These are phyloP conservation scores for Pachycephus smyrnensis DNA, from an alignment of 2,888 invertebrate species.

Conservation along the genomic window DNA sequence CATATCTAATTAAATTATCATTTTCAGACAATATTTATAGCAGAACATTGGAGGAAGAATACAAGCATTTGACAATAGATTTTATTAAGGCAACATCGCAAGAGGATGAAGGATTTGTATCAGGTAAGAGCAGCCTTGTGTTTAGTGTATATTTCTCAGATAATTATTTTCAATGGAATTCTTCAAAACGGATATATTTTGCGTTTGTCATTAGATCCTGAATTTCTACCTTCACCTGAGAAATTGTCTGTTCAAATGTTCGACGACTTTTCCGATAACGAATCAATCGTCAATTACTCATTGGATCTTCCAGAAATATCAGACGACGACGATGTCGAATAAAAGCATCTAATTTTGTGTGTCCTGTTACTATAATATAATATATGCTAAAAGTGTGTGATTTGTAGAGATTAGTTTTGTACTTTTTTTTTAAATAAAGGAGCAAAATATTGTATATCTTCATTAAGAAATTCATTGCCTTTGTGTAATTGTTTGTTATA, in stretches of 20 bases:
- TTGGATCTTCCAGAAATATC: slow-evolving; percentile 34
- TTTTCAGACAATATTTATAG: slow-evolving; percentile 17
- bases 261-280: slow-evolving; percentile 11
- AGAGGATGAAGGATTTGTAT: slow-evolving; percentile 42
- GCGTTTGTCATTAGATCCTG: slow-evolving; percentile 3
- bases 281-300: background rate
- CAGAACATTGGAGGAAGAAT: slow-evolving; percentile 4
- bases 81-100: background rate
- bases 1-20: slow-evolving; percentile 9
- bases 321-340: slow-evolving; percentile 22
- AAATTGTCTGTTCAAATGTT: background rate
- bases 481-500: background rate
- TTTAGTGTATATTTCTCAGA: slow-evolving; percentile 1
- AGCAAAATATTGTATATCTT: background rate
- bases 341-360: background rate
- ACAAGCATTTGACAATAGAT: background rate
- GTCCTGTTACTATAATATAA: slow-evolving; percentile 6
- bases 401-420: background rate
- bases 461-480: background rate
- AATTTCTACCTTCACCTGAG: background rate
- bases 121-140: slow-evolving; percentile 35
- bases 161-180: background rate
- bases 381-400: background rate
- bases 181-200: background rate
- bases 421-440: slow-evolving; percentile 11